Base-by-base conservation (phyloP, 2,113 vertebrate genomes). In the Colaptes auratus region DNA sequence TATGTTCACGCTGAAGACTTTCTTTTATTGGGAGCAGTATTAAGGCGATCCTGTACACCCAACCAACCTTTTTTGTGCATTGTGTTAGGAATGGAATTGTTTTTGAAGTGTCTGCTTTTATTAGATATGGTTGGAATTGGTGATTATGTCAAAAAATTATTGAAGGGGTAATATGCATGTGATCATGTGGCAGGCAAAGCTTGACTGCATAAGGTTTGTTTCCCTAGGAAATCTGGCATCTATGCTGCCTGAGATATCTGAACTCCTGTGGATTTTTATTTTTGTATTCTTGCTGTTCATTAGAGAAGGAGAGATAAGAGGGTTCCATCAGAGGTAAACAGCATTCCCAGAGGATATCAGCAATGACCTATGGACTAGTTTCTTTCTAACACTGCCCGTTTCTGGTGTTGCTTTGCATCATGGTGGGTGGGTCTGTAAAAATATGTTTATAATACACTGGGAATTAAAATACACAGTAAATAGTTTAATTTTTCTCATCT, bases 401-500 rank as follows among this genome's bases (percentile, higher is more conserved):
- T 87, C 77, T 88, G 50, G 74, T 16, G 30, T 88, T 96, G 15
- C 67, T 93, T 86, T 95, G 89, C 58, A 87, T 94, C 84, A 82
- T 59, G 61, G 79, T 89, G 58, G 53, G 42, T 89, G 58, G 53
- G 42, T 89, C 93, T 97, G 93, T 64, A 27, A 93, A 96, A 91
- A 75, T 87, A 87, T 72, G 16, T 96, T 95, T 94, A 82, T 95
- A 96, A 95, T 92, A 86, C 28, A 71, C 70, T 52, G 50, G 50
- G 24, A 25, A 52, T 52, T 52, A 44, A 44, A 44, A 95, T 92
- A 87, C 28, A 75, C 70, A 93, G 92, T 94, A 95, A 96, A 95
- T 87, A 84, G 77, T 95, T 95, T 87, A 93, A 93, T 96, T 96
- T 97, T 96, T 96, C 95, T 97, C 72, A 86, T 96, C 81, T 97